Evolutionary conservation across 2,113 vertebrate genomes (phyloP).

Genomic region (Nicator chloris): DNA sequence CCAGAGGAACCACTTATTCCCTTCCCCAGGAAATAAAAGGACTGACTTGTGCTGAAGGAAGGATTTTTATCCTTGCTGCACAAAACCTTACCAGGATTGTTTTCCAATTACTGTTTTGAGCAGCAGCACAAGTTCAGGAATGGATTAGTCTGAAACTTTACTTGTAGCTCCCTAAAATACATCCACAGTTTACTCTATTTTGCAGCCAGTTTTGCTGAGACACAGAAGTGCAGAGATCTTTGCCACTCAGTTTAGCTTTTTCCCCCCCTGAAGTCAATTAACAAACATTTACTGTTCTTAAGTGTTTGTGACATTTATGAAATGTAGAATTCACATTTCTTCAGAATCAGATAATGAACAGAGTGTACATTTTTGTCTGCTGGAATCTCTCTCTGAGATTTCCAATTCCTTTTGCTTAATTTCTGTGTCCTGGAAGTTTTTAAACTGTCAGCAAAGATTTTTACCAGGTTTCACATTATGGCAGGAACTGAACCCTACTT

Average conservation of each 20-base stretch:
- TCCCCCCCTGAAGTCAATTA: not conserved
- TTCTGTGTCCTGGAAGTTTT: not conserved
- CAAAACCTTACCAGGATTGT: not conserved
- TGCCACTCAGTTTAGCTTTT: not conserved
- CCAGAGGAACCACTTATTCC: not conserved
- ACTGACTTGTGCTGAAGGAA: not conserved
- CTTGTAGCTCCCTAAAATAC: not conserved
- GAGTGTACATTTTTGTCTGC: not conserved
- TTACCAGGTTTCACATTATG: not conserved
- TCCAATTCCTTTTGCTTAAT: slow-evolving; percentile 1
- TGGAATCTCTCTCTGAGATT: not conserved
- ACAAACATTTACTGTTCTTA: not conserved
- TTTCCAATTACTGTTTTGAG: not conserved
- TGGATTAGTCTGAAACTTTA: not conserved
- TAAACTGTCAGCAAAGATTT: not conserved
- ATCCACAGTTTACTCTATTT: not conserved
- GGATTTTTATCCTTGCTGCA: not conserved
- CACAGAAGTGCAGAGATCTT: not conserved
- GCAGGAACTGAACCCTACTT: not conserved
- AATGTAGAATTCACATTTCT: not conserved
- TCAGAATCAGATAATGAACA: not conserved
- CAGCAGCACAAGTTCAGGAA: not conserved
- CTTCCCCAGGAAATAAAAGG: not conserved
- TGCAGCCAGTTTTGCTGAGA: not conserved
- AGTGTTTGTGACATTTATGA: not conserved